A percentile compares a stretch with the other conserved stretches of the same genome.
These are phyloP conservation scores for Podarcis siculus DNA, from an alignment of 2,797 vertebrate species.

Conservation along the genomic window DNA sequence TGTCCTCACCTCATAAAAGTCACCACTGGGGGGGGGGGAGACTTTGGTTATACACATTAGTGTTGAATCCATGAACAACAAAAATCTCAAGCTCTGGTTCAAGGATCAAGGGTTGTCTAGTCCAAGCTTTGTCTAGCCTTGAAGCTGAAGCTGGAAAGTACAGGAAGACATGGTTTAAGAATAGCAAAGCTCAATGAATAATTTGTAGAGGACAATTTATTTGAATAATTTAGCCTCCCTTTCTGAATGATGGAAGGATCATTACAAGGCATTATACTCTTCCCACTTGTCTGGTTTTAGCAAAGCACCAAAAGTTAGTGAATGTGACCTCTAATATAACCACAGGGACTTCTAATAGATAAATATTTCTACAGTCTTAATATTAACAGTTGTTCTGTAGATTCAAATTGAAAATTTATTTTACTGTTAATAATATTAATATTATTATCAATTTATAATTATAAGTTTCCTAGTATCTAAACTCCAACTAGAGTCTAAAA, in stretches of 20 bases:
- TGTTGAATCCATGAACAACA: not conserved
- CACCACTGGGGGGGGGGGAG: not conserved
- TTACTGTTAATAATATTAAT: conserved; percentile 11
- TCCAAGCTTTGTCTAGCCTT: not conserved
- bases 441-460: too few species aligned
- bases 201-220: conserved; percentile 28
- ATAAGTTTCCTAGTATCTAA: too few species aligned
- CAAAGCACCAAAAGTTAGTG: conserved; percentile 18
- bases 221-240: conserved; percentile 28
- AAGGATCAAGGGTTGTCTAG: not conserved
- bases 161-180: conserved; percentile 20
- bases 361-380: conserved; percentile 1
- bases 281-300: not conserved
- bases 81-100: not conserved
- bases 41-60: not conserved
- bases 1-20: not conserved
- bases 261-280: conserved; percentile 17
- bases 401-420: conserved; percentile 1
- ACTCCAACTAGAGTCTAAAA: too few species aligned
- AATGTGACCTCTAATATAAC: conserved; percentile 25
- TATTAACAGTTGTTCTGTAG: not conserved
- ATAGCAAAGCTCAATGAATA: conserved; percentile 33
- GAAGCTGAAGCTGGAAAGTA: not conserved
- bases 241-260: conserved; percentile 29
- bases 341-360: not conserved